Percentiles rank a stretch among this genome's conserved stretches.
Evolutionary conservation across 2,888 invertebrate genomes (phyloP).

Genomic region (Troides helena): DNA sequence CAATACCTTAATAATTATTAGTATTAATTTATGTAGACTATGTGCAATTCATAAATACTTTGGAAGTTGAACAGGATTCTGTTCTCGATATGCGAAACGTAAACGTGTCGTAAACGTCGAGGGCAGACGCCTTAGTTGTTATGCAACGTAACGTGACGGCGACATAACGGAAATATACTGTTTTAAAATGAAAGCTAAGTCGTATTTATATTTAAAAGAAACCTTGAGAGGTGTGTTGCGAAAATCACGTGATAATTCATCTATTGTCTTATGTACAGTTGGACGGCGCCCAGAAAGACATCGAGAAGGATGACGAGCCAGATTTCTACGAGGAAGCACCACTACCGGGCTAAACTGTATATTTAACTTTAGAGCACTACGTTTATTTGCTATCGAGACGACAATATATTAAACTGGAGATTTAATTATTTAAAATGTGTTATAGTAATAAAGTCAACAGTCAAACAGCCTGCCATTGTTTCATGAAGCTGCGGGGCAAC

Average conservation of each 20-base stretch:
- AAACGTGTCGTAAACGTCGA: neutral
- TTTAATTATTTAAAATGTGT: too few species aligned
- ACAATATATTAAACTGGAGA: too few species aligned
- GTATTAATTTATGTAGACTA: too few species aligned
- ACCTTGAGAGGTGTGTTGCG: conserved; percentile 21
- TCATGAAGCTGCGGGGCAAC: too few species aligned
- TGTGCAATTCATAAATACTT: too few species aligned
- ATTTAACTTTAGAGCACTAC: too few species aligned
- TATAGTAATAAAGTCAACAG: too few species aligned
- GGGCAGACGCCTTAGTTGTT: neutral
- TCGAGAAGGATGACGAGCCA: conserved; percentile 91
- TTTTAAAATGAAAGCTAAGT: conserved; percentile 27
- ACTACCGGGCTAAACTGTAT: conserved; percentile 83
- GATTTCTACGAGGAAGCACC: conserved; percentile 97
- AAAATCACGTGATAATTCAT: conserved; percentile 20
- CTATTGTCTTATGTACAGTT: conserved; percentile 75
- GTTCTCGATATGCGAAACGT: neutral
- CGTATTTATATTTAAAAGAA: conserved; percentile 24
- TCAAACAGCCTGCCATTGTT: too few species aligned
- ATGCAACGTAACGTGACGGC: neutral
- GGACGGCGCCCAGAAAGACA: conserved; percentile 92
- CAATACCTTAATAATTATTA: too few species aligned
- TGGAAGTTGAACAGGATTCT: neutral
- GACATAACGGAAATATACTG: conserved; percentile 8
- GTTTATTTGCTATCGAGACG: too few species aligned